Evolutionary conservation across 2,888 invertebrate species (phyloP).

Genomic region (Salticus scenicus): DNA sequence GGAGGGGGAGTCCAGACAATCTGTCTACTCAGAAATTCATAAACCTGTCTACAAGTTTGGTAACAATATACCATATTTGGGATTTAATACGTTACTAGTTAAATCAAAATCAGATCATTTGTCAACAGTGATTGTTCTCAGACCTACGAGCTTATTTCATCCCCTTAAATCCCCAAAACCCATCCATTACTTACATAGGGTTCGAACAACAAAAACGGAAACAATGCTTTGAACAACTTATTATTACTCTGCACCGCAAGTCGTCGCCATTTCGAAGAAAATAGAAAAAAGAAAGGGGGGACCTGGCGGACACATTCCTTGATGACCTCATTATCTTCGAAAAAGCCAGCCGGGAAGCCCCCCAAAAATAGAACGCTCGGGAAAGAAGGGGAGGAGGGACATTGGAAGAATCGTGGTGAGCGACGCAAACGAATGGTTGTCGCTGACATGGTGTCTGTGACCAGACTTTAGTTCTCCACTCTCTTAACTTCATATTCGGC

Average conservation of each 20-base stretch:
- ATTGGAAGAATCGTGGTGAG: conserved; percentile 14
- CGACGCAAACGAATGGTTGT: conserved; percentile 56
- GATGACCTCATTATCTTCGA: conserved; percentile 65
- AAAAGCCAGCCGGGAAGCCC: conserved; percentile 39
- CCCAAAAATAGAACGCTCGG: conserved; percentile 62
- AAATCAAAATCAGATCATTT: no score
- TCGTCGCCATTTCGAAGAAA: conserved; percentile 35
- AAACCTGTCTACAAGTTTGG: no score
- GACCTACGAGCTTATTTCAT: conserved; percentile 6
- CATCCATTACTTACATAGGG: conserved; percentile 41
- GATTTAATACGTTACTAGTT: no score
- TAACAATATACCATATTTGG: no score
- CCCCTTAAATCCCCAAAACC: conserved; percentile 27
- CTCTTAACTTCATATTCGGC: conserved; percentile 54
- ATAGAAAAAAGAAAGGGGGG: conserved; percentile 6
- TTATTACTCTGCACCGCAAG: conserved; percentile 44
- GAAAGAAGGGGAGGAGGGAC: background rate
- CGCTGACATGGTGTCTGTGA: conserved; percentile 55
- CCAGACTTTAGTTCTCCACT: conserved; percentile 54
- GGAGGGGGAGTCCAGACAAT: no score
- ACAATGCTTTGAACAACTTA: conserved; percentile 66
- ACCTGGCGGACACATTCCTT: conserved; percentile 53
- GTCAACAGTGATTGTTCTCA: background rate
- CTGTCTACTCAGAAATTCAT: no score
- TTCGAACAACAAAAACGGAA: conserved; percentile 46